Percentiles rank a stretch among this genome's conserved stretches.
Evolutionary conservation across 1,140 invertebrate genomes (phyloP).

Genomic region (honey bee (Apis mellifera)): Amel_HAv3.1 CM009940.2:11015501-11016000

Average conservation of each 20-base stretch:
- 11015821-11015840: slow-evolving; percentile 50
- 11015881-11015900: neutral
- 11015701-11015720: slow-evolving; percentile 75
- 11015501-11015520: too few species aligned
- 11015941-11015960: slow-evolving; percentile 20
- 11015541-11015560: too few species aligned
- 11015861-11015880: slow-evolving; percentile 49
- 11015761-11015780: slow-evolving; percentile 79
- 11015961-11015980: slow-evolving; percentile 37
- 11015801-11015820: slow-evolving; percentile 77
- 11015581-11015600: too few species aligned
- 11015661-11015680: too few species aligned
- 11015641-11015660: too few species aligned
- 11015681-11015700: slow-evolving; percentile 74
- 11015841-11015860: too few species aligned
- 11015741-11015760: slow-evolving; percentile 81
- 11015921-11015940: slow-evolving; percentile 12
- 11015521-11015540: too few species aligned
- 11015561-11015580: too few species aligned
- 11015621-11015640: too few species aligned
- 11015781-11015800: slow-evolving; percentile 81
- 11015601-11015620: too few species aligned
- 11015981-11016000: too few species aligned
- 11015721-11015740: slow-evolving; percentile 79
- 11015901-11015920: neutral